Evolutionary conservation across 1,140 invertebrate species (phyloP).

Genomic region (Eubasilissa regina): DNA sequence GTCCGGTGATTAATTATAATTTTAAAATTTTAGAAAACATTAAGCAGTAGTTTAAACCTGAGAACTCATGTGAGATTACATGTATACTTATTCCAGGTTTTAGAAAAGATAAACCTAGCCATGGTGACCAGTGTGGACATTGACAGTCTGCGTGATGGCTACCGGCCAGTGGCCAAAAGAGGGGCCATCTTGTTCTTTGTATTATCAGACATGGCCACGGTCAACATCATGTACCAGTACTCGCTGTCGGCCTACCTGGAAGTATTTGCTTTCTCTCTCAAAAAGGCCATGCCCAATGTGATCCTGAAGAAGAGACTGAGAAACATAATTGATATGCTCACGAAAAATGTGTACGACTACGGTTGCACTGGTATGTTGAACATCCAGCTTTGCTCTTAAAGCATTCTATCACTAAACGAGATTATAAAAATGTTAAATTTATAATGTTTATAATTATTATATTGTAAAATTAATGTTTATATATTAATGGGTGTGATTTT

Average conservation of each 20-base stretch:
- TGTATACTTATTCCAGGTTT: slow-evolving; percentile 71
- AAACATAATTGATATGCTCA: slow-evolving; percentile 89
- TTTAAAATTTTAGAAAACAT: no score
- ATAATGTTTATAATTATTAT: no score
- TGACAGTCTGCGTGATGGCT: slow-evolving; percentile 85
- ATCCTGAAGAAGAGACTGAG: slow-evolving; percentile 79
- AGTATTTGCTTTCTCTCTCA: slow-evolving; percentile 86
- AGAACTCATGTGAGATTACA: not conserved
- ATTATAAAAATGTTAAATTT: no score
- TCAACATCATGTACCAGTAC: slow-evolving; percentile 94
- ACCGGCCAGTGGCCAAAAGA: slow-evolving; percentile 84
- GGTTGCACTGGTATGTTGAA: slow-evolving; percentile 82
- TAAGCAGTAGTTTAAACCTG: no score
- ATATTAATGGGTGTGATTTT: no score
- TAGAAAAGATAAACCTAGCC: slow-evolving; percentile 82
- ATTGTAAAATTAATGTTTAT: no score
- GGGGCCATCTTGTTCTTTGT: slow-evolving; percentile 93
- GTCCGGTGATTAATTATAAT: no score
- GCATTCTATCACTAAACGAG: no score
- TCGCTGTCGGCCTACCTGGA: slow-evolving; percentile 85
- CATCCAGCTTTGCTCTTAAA: no score
- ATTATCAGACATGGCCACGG: slow-evolving; percentile 86
- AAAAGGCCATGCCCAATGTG: slow-evolving; percentile 84
- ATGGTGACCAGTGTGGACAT: slow-evolving; percentile 84
- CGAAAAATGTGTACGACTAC: slow-evolving; percentile 90